Conservation (phyloP, 2,113 vertebrate species). For the Arizona elegans region DNA sequence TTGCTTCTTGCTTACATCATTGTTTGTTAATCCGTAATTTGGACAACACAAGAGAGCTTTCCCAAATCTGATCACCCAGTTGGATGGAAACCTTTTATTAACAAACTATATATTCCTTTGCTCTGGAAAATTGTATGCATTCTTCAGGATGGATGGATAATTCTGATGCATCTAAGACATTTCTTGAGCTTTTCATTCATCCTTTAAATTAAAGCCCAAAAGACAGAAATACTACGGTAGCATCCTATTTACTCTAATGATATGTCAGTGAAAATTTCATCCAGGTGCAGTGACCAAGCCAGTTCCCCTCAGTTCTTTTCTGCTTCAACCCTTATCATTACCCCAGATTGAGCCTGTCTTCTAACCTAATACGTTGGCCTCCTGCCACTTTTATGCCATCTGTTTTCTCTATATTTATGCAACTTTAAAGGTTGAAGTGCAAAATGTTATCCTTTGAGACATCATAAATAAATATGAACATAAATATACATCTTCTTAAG, state of each 20-base stretch:
- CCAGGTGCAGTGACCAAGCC: background rate
- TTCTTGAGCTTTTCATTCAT: background rate
- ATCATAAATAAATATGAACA: background rate
- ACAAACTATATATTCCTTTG: background rate
- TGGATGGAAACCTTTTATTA: background rate
- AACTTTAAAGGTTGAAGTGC: background rate
- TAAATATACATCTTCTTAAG: background rate
- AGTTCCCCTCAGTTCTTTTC: background rate
- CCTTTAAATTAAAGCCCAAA: background rate
- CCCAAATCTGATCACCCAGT: background rate
- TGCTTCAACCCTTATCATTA: background rate
- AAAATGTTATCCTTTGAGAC: background rate
- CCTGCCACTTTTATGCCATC: background rate
- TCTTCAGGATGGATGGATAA: background rate
- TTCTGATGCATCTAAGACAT: no score
- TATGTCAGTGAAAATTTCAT: background rate
- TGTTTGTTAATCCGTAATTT: rapidly evolving
- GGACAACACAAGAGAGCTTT: background rate
- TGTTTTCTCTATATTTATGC: background rate
- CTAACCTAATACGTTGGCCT: background rate
- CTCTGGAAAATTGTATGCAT: background rate
- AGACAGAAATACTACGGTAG: background rate
- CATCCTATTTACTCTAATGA: background rate
- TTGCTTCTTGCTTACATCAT: background rate
- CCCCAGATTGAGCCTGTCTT: background rate